A percentile compares a stretch with the other conserved stretches of the same genome.
These are phyloP conservation scores for Orius insidiosus DNA, from an alignment of 1,140 invertebrate species.

Conservation along the genomic window DNA sequence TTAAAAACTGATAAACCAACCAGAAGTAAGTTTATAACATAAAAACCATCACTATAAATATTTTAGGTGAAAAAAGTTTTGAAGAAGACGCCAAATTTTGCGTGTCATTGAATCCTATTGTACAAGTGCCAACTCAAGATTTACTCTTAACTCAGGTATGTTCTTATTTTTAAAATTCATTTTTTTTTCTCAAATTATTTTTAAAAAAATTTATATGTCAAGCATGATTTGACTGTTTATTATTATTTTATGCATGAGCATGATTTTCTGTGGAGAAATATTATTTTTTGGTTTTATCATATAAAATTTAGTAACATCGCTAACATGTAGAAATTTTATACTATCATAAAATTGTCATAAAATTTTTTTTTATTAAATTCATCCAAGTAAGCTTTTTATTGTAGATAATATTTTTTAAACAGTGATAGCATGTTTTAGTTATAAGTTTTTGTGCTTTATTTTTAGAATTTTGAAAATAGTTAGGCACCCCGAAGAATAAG, in stretches of 20 bases:
- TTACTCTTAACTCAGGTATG: slow-evolving; percentile 61
- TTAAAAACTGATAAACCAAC: slow-evolving; percentile 27
- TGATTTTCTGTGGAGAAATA: slow-evolving; percentile 6
- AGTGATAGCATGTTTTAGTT: too few species aligned
- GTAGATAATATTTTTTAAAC: too few species aligned
- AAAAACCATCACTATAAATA: neutral
- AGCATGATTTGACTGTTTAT: slow-evolving; percentile 2
- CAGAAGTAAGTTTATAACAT: slow-evolving; percentile 32
- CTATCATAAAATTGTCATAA: too few species aligned
- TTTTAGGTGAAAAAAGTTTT: slow-evolving; percentile 34
- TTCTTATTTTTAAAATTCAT: slow-evolving; percentile 17
- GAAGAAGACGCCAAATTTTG: slow-evolving; percentile 87
- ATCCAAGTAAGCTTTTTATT: too few species aligned
- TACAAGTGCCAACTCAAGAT: slow-evolving; percentile 48
- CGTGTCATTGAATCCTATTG: slow-evolving; percentile 91
- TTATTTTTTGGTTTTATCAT: slow-evolving; percentile 1
- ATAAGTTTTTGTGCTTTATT: too few species aligned
- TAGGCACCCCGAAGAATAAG: too few species aligned
- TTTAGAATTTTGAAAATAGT: too few species aligned
- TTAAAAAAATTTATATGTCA: too few species aligned
- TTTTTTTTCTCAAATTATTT: slow-evolving; percentile 11
- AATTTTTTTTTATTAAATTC: too few species aligned
- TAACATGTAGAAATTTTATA: too few species aligned
- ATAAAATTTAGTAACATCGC: too few species aligned
- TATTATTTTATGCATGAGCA: slow-evolving; percentile 9